Evolutionary conservation across 2,113 vertebrate species (phyloP), one percentile per base, ranked within the genome.

Genomic region (Coracopsis vasa): DNA sequence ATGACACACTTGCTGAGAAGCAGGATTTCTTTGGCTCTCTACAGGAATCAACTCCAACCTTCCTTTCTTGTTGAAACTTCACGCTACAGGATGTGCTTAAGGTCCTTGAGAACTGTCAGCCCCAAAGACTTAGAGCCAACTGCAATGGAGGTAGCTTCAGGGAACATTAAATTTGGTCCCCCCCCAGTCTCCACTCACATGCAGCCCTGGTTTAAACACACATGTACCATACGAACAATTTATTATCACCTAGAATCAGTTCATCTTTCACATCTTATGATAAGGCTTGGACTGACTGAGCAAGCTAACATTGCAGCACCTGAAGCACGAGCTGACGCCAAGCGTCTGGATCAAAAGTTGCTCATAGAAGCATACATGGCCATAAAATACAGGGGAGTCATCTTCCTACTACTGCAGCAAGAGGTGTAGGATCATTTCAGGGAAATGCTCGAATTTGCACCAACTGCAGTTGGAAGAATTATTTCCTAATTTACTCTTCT

Each of bases 241-340:
- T 9, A 13, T 37, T 29, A 33, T 1, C 41, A 51, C 13, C 23
- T 56, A 72, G 12, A 56, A 65, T 16, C 39, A 16, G 13, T 16
- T 72, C 33, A 42, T 12, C 41, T 61, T 45, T 44, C 75, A 37
- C 24, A 62, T 10, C 47, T 42, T 3, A 9, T 11, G 54, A 39
- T 20, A 45, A 23, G 29, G 14, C 35, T 50, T 23, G 11, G 48
- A 28, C 54, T 78, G 31, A 25, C 39, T 9, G 16, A 79, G 33
- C n/a, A 61, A 31, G 48, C 28, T 35, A n/a, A n/a, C 4, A 6
- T 1, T 66, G 37, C 48, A 84, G 54, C 65, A 29, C 37, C 14
- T 31, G 41, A 67, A 45, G 35, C 37, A 24, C 0, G 0, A 71
- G 37, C 18, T 60, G 35, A 39, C 48, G 2, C 47, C 1, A 0